These are phyloP conservation scores for Neoitamus cyanurus DNA, from an alignment of 2,888 invertebrate species.

Conservation along the genomic window DNA sequence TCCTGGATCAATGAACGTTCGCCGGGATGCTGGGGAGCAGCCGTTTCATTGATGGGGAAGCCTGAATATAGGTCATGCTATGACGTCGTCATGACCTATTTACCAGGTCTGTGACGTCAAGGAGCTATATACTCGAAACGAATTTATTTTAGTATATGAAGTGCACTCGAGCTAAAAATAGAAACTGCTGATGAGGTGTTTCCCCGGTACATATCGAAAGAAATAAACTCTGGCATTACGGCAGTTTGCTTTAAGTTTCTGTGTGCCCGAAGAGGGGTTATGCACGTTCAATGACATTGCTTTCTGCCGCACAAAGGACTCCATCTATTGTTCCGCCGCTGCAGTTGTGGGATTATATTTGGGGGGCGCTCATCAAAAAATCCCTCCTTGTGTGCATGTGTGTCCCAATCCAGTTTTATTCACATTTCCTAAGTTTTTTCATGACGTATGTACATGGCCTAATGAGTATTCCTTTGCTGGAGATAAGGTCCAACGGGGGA, in stretches of 20 bases:
- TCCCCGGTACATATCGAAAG: slow-evolving; percentile 20
- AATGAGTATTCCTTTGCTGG: background rate
- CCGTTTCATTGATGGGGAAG: slow-evolving; percentile 43
- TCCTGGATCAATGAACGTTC: slow-evolving; percentile 36
- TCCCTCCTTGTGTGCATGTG: background rate
- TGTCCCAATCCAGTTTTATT: background rate
- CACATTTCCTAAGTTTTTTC: background rate
- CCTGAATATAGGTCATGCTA: slow-evolving; percentile 48
- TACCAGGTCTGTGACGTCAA: slow-evolving; percentile 37
- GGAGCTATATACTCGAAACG: background rate
- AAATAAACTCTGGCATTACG: slow-evolving; percentile 33
- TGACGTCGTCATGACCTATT: slow-evolving; percentile 53
- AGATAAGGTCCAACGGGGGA: background rate
- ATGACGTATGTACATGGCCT: background rate
- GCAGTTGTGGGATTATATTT: background rate
- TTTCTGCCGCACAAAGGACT: slow-evolving; percentile 12
- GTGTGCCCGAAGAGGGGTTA: background rate
- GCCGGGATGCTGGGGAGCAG: slow-evolving; percentile 26
- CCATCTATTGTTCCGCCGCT: background rate
- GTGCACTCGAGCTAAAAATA: slow-evolving; percentile 43
- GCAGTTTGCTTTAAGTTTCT: slow-evolving; percentile 8
- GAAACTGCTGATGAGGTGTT: slow-evolving; percentile 40
- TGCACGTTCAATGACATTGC: slow-evolving; percentile 30
- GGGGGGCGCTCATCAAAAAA: background rate
- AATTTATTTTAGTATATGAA: slow-evolving; percentile 31